Conservation (phyloP, 1,140 invertebrate genomes). For the Diuraphis noxia region DNA sequence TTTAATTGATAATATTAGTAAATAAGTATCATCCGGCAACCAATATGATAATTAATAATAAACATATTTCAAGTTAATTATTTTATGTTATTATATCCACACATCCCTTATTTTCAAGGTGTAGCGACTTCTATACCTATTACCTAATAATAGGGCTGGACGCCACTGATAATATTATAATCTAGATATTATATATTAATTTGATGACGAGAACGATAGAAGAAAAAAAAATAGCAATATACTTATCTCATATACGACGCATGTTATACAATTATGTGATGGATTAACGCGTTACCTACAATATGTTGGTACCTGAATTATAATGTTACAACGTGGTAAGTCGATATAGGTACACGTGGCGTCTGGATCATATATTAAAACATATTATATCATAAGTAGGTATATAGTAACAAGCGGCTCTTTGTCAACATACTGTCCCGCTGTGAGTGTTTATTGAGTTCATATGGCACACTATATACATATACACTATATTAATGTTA, state of each 20-base stretch:
- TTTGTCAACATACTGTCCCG: not conserved
- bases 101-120: too few species aligned
- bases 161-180: too few species aligned
- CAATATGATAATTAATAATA: too few species aligned
- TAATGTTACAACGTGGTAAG: not conserved
- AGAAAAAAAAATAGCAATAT: not conserved
- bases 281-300: not conserved
- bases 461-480: not conserved
- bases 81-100: too few species aligned
- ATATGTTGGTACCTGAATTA: not conserved
- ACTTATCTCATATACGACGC: not conserved
- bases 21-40: too few species aligned
- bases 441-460: not conserved
- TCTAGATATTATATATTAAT: not conserved
- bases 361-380: not conserved
- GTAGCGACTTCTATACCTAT: too few species aligned
- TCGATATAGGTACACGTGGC: not conserved
- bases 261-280: not conserved
- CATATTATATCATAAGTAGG: not conserved
- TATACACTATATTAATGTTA: not conserved
- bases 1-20: too few species aligned
- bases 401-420: not conserved
- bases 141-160: too few species aligned
- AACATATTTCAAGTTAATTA: too few species aligned
- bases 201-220: not conserved